Evolutionary conservation across 2,113 vertebrate genomes (phyloP), one percentile per base, ranked within the genome.

Genomic region (Lathamus discolor): DNA sequence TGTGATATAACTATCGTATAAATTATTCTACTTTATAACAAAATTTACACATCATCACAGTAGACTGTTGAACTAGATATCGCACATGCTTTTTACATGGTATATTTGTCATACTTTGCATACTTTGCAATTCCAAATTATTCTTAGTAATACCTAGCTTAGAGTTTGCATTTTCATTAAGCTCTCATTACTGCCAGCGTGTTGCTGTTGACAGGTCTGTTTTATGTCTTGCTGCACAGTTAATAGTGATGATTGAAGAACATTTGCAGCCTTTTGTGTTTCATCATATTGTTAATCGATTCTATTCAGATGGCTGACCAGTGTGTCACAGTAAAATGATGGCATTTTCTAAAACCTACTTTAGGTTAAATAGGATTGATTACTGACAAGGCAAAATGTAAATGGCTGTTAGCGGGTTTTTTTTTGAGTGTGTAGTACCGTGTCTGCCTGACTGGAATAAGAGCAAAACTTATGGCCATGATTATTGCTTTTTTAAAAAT

Each of bases 221-320:
- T 96, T 85, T 69, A 59, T 64, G 49, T 96, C 86, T 84, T 91
- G 73, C 88, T 90, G 73, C 61, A 55, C 63, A 43, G 77, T 62
- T 92, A 66, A 43, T 76, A 72, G 67, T 55, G 77, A 75, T 73
- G 82, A 92, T 6, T 92, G 88, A 64, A 52, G 88, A 95, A 55
- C 76, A 62, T 87, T 91, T 88, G 51, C 79, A 90, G 74, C 29
- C 73, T 86, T 93, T 96, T 93, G 35, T 86, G n/a, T 94, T 92
- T 80, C 55, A 75, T 92, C 51, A 35, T 27, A 35, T 68, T 85
- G 79, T 62, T 94, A 93, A 95, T 92, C 13, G 37, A 75, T 93
- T 78, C 55, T 93, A 22, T 75, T 96, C 90, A 75, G 84, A 44
- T 52, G 84, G 55, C 75, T 94, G 94, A 85, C 95, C n/a, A 0